Percentiles rank a stretch among this genome's conserved stretches.
Evolutionary conservation across 2,888 invertebrate species (phyloP).

Genomic region (Hylaea fasciaria): DNA sequence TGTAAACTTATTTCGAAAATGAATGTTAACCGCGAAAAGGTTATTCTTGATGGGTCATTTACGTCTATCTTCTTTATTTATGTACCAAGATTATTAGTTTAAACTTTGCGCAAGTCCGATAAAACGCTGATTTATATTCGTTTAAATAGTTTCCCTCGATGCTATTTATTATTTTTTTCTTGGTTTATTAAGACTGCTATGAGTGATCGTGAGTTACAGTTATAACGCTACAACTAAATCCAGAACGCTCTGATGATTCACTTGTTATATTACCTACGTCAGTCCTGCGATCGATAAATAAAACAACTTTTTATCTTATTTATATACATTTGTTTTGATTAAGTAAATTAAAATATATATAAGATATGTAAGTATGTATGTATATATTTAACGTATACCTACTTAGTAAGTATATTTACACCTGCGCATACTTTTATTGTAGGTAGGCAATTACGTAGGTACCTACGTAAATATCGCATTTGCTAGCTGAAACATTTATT

Average conservation of each 20-base stretch:
- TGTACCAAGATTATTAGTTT: constrained; percentile 12
- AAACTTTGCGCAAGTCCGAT: constrained; percentile 18
- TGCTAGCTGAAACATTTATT: no score
- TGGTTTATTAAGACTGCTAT: constrained; percentile 25
- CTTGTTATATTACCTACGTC: constrained; percentile 11
- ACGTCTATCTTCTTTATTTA: not conserved
- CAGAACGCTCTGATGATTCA: constrained; percentile 23
- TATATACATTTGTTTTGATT: not conserved
- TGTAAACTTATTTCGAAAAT: constrained; percentile 4
- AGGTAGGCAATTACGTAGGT: no score
- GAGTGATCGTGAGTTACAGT: constrained; percentile 28
- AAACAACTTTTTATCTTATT: constrained; percentile 1
- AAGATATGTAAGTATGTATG: no score
- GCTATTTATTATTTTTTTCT: constrained; percentile 28
- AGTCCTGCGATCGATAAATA: constrained; percentile 14
- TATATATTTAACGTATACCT: no score
- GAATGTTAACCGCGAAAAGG: constrained; percentile 3
- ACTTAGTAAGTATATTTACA: no score
- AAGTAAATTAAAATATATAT: no score
- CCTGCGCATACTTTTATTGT: no score
- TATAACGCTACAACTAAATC: constrained; percentile 24
- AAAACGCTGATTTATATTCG: constrained; percentile 22
- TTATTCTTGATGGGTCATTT: constrained; percentile 11
- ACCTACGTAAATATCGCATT: no score
- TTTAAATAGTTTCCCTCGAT: constrained; percentile 19